Conservation (phyloP, 1,140 invertebrate genomes). For the Aphaenogaster rudis region DNA sequence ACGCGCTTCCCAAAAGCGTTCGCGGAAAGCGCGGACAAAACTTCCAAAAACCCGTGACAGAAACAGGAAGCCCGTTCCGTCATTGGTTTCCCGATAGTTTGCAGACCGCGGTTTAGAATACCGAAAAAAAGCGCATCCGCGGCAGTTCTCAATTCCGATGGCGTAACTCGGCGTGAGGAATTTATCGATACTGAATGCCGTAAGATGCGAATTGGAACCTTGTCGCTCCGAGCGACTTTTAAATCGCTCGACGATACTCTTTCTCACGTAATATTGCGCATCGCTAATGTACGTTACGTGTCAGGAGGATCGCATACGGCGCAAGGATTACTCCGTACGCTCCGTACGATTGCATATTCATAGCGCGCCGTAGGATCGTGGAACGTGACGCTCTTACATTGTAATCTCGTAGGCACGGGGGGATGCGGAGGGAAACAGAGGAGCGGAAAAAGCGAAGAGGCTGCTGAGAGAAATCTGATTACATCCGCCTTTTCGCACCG, state of each 20-base stretch:
- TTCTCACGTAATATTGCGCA: slow-evolving; percentile 21
- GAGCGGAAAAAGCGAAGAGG: not conserved
- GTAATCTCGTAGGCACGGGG: slow-evolving; percentile 31
- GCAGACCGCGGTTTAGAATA: not conserved
- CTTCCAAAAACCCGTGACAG: not conserved
- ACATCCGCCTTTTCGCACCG: slow-evolving; percentile 34
- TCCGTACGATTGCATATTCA: slow-evolving; percentile 47
- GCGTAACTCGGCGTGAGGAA: not conserved
- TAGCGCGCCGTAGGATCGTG: not conserved
- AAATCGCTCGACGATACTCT: not conserved
- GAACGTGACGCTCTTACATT: slow-evolving; percentile 28
- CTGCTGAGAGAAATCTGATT: slow-evolving; percentile 44
- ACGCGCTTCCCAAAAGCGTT: not conserved
- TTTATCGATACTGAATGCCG: not conserved
- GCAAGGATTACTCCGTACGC: slow-evolving; percentile 33
- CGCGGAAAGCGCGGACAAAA: not conserved
- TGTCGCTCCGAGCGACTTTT: not conserved
- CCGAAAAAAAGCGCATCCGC: not conserved
- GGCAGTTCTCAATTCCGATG: not conserved
- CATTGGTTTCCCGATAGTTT: not conserved
- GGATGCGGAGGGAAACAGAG: not conserved
- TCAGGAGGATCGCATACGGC: not conserved
- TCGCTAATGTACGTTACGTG: slow-evolving; percentile 27
- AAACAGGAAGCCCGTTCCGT: not conserved
- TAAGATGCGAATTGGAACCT: not conserved